Conservation (phyloP, 2,113 vertebrate species). For the Hippolais icterina region DNA sequence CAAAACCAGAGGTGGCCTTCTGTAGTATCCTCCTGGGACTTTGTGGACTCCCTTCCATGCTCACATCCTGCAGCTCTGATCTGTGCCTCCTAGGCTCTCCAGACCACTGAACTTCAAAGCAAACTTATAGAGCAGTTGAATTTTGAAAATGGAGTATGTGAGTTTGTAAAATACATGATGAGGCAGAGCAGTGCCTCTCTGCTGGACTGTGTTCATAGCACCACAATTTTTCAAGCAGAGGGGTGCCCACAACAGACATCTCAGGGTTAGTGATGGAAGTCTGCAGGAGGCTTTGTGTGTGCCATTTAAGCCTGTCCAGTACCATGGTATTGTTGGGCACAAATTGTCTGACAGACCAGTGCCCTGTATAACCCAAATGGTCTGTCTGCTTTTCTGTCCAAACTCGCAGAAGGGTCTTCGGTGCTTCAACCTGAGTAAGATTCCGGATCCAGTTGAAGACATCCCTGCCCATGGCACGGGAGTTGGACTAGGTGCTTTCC, state of each 20-base stretch:
- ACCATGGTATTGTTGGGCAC: not conserved
- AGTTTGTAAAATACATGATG: not conserved
- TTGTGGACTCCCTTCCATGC: not conserved
- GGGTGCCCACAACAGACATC: not conserved
- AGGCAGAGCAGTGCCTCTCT: not conserved
- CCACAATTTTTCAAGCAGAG: not conserved
- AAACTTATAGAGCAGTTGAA: not conserved
- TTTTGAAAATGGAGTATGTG: not conserved
- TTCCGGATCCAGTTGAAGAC: not conserved
- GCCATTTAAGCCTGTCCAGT: not conserved
- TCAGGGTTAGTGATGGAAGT: not conserved
- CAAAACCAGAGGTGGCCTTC: not conserved
- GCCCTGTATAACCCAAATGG: not conserved
- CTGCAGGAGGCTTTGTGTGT: not conserved
- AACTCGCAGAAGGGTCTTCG: not conserved
- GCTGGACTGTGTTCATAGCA: not conserved
- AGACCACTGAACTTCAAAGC: not conserved
- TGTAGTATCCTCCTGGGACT: fast-evolving
- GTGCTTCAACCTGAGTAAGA: not conserved
- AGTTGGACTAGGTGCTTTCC: not conserved
- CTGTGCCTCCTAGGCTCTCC: not conserved
- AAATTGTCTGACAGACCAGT: not conserved
- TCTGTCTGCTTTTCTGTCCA: not conserved
- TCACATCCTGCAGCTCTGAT: not conserved
- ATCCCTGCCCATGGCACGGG: not conserved